Conservation (phyloP, 2,113 vertebrate genomes). For the Haemorhous mexicanus region DNA sequence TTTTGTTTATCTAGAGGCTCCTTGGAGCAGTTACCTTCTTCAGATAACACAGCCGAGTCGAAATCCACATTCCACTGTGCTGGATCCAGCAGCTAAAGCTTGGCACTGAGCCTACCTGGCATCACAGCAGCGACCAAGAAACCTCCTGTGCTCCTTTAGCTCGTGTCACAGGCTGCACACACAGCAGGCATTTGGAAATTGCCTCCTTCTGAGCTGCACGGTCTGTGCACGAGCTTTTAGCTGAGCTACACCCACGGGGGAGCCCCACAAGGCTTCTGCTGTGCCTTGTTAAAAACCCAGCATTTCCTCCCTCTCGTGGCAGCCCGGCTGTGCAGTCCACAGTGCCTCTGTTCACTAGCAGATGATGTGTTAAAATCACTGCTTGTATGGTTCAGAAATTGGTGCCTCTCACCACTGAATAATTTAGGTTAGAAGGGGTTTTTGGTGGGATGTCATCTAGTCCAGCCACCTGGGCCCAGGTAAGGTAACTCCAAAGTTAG, state of each 20-base stretch:
- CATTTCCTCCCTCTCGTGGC: conserved; percentile 35
- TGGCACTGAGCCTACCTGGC: not conserved
- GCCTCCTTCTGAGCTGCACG: fast-evolving
- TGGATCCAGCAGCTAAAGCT: not conserved
- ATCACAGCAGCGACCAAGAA: not conserved
- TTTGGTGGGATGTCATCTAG: not conserved
- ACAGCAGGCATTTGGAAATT: not conserved
- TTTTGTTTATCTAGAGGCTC: not conserved
- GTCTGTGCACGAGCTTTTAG: not conserved
- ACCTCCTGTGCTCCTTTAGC: not conserved
- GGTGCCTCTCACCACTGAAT: not conserved
- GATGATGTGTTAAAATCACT: fast-evolving
- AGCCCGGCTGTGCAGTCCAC: not conserved
- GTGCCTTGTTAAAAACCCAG: fast-evolving
- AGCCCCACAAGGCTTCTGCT: not conserved
- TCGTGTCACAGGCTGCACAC: not conserved
- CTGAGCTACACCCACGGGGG: not conserved
- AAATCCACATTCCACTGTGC: not conserved
- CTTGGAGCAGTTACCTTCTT: conserved; percentile 30
- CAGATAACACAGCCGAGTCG: not conserved
- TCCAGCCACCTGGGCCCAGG: not conserved
- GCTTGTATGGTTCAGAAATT: not conserved
- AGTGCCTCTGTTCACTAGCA: fast-evolving
- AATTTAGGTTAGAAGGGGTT: not conserved
- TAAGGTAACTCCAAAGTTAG: not conserved